These are phyloP conservation scores for Rhynchonycteris naso DNA, from an alignment of 2,797 vertebrate genomes.

Conservation along the genomic window DNA sequence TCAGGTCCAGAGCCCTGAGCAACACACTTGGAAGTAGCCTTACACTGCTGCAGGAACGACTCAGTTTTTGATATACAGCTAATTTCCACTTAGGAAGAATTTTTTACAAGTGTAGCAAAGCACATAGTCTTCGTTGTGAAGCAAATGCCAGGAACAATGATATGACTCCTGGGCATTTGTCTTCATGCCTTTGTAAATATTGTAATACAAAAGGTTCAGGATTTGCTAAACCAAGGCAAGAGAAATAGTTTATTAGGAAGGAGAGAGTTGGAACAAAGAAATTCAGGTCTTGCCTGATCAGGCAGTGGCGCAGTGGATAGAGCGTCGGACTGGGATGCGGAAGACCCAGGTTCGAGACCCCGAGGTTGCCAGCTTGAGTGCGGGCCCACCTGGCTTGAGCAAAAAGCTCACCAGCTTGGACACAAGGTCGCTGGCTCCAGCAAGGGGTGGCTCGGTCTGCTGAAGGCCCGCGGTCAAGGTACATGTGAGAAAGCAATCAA, in stretches of 20 bases:
- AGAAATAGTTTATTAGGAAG: background rate
- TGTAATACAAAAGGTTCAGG: background rate
- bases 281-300: background rate
- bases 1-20: background rate
- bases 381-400: too few relatives aligned
- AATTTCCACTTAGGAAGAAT: constrained; percentile 4
- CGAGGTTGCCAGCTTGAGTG: too few relatives aligned
- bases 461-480: too few relatives aligned
- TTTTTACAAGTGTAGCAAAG: background rate
- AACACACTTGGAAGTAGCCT: background rate
- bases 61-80: background rate
- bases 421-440: too few relatives aligned
- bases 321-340: too few relatives aligned
- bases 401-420: too few relatives aligned
- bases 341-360: too few relatives aligned
- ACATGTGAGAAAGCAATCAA: too few relatives aligned
- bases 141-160: background rate
- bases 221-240: background rate
- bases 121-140: background rate
- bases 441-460: too few relatives aligned
- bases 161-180: background rate
- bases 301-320: too few relatives aligned
- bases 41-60: background rate
- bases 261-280: background rate
- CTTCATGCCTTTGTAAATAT: background rate